A percentile compares a stretch with the other conserved stretches of the same genome.
These are phyloP conservation scores for Microdon myrmicae DNA, from an alignment of 2,888 invertebrate genomes.

Conservation along the genomic window DNA sequence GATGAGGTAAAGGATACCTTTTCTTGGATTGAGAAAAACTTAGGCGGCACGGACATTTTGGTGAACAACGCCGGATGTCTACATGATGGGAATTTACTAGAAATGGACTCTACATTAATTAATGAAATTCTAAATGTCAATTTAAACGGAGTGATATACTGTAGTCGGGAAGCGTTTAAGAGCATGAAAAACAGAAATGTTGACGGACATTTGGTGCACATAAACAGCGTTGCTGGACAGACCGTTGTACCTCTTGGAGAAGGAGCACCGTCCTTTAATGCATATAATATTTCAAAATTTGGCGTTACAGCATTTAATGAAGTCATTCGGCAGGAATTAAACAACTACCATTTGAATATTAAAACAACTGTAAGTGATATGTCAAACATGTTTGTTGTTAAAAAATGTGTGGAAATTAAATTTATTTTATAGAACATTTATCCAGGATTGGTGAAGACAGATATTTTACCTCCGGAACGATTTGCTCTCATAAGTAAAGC, in stretches of 20 bases:
- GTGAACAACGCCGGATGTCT: constrained; percentile 70
- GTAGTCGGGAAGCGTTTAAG: constrained; percentile 65
- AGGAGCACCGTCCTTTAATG: constrained; percentile 51
- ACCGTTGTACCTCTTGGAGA: constrained; percentile 33
- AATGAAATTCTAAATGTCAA: constrained; percentile 64
- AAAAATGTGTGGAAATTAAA: too few species aligned
- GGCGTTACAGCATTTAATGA: constrained; percentile 64
- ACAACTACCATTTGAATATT: constrained; percentile 58
- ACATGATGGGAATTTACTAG: constrained; percentile 29
- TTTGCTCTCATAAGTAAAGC: constrained; percentile 56
- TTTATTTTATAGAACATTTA: constrained; percentile 10
- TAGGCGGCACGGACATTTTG: constrained; percentile 69
- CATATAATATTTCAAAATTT: constrained; percentile 62
- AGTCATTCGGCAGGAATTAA: constrained; percentile 62
- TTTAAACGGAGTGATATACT: constrained; percentile 63
- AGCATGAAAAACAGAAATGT: constrained; percentile 64
- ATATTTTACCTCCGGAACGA: constrained; percentile 39
- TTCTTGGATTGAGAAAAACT: constrained; percentile 64
- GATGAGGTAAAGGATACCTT: constrained; percentile 68
- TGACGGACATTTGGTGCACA: constrained; percentile 67
- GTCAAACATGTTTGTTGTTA: neutral
- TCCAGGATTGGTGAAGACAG: constrained; percentile 12
- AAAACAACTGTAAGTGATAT: constrained; percentile 62
- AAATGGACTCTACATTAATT: constrained; percentile 23
- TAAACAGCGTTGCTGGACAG: constrained; percentile 59